These are phyloP conservation scores for Temnopleurus reevesii DNA, from an alignment of 53 echinoderm and acorn worm genomes.

Conservation along the genomic window DNA sequence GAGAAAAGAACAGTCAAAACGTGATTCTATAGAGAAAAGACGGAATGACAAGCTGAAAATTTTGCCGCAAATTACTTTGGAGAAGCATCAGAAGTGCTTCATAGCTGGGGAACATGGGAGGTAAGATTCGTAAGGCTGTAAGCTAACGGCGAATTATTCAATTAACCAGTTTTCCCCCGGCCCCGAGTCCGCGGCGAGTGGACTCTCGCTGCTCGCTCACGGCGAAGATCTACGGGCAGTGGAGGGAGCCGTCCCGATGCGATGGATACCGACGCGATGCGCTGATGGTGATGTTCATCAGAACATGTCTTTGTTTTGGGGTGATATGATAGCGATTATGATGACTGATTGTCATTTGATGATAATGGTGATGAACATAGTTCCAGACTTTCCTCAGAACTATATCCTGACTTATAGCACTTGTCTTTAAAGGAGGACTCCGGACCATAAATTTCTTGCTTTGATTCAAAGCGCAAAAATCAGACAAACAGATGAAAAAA, in stretches of 20 bases:
- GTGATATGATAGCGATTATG: too few species aligned
- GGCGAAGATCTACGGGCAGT: not conserved
- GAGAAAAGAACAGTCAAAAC: not conserved
- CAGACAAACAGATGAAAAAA: too few species aligned
- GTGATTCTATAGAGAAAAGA: not conserved
- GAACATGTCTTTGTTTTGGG: too few species aligned
- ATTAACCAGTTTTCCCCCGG: not conserved
- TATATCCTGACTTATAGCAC: too few species aligned
- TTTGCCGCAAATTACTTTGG: not conserved
- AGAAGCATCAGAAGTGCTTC: slow-evolving; percentile 50
- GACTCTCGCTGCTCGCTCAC: not conserved
- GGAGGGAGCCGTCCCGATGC: not conserved
- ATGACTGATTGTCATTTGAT: too few species aligned
- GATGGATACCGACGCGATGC: not conserved
- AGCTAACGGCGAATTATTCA: not conserved
- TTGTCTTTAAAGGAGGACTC: too few species aligned
- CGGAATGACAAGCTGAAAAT: slow-evolving; percentile 3
- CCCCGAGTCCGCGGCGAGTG: not conserved
- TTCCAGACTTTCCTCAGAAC: too few species aligned
- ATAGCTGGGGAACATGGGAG: slow-evolving; percentile 59
- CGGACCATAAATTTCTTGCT: too few species aligned
- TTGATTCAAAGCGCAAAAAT: too few species aligned
- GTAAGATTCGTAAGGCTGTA: not conserved
- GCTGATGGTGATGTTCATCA: too few species aligned
- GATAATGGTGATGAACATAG: too few species aligned